These are phyloP conservation scores for Pipra filicauda DNA, from an alignment of 2,113 vertebrate species.

Conservation along the genomic window DNA sequence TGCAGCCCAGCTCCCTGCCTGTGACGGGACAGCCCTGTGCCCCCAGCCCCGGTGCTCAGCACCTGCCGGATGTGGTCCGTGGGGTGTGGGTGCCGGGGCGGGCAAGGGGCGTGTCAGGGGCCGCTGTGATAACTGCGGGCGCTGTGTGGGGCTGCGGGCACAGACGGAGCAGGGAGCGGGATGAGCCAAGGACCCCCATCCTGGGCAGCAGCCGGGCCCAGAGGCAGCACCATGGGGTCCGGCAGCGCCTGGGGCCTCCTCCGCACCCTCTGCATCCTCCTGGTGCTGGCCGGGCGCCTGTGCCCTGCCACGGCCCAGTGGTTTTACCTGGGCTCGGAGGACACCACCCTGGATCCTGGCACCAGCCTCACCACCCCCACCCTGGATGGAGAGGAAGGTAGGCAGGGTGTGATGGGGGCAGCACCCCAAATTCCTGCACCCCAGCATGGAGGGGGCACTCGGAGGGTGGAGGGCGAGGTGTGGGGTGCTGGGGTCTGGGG, in stretches of 20 bases:
- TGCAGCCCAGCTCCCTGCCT: neutral
- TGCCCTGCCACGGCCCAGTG: neutral
- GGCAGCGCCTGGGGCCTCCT: neutral
- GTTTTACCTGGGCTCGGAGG: neutral
- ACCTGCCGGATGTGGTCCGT: neutral
- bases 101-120: slow-evolving; percentile 13
- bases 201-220: neutral
- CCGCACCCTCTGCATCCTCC: neutral
- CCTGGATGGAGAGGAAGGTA: slow-evolving; percentile 8
- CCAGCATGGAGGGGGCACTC: neutral
- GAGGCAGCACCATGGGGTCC: neutral
- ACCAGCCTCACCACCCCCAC: neutral
- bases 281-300: neutral
- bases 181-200: neutral
- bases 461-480: neutral
- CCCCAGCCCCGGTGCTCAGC: neutral
- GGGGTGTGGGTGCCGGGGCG: neutral
- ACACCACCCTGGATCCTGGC: neutral
- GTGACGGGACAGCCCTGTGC: neutral
- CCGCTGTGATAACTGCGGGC: neutral
- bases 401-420: accelerated
- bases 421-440: neutral
- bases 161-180: neutral
- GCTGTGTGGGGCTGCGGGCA: neutral
- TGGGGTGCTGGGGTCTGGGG: accelerated